Base-by-base conservation (phyloP, 2,888 invertebrate genomes). In the Pinctada fucata region DNA sequence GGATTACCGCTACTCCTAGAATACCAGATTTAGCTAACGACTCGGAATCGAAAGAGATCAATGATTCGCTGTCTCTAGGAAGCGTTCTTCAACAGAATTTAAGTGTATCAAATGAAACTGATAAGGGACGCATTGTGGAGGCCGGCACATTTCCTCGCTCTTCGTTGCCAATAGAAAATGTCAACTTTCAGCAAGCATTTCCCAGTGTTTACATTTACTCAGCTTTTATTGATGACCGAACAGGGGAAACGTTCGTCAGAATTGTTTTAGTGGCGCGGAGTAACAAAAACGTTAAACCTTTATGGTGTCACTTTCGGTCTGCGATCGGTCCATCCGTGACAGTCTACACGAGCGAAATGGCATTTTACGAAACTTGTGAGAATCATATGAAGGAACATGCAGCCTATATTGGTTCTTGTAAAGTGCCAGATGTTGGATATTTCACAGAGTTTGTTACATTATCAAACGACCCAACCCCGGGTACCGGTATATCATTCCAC, bases 301-400 rank as follows among this genome's bases (percentile, higher is more conserved):
- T 85, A 8, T 86, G 74, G 68, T 86, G 86, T 74, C 82, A 83
- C 68, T 83, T 85, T 75, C 63, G 72, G n/a, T 74, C 52, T 31
- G 10, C 65, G 6, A 68, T 48, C 13, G 72, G 67, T 16, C 47
- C 48, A 10, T 58, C 67, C 0, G 52, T 45, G 2, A 66, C 69
- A 10, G n/a, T 45, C 47, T 69, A 45, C 10, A 31, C 31, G 3
- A 75, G 76, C 2, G 69, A 69, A 10, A 68, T 82, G 0, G 74
- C 68, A 52, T 75, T 77, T 31, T 89, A 89, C 73, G 83, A 87
- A 67, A 85, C 88, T 66, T 88, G 88, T 79, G 89, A 89, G 79
- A 87, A 87, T 74, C 88, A 89, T 68, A 78, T 79, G 72, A 85
- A 84, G 70, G 48, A 58, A 5, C 86, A 74, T 76, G 84, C 88